Percentiles rank a stretch among this genome's conserved stretches.
Conservation (phyloP, 2,888 invertebrate species). For the Itoplectis maculator region DNA sequence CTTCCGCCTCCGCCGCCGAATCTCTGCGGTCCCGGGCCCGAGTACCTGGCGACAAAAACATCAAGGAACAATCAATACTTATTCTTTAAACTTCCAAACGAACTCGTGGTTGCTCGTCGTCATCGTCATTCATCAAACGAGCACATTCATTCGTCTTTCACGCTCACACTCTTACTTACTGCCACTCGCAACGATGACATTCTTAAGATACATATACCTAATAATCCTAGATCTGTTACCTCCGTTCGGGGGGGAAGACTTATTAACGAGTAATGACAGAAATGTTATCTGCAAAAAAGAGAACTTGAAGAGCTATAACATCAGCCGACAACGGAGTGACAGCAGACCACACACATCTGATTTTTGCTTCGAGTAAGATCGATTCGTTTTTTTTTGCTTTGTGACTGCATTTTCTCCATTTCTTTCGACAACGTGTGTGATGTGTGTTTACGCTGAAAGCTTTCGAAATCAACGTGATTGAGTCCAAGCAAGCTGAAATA, state of each 20-base stretch:
- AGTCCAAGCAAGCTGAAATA: conserved; percentile 51
- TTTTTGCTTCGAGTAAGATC: conserved; percentile 3
- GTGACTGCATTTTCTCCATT: neutral
- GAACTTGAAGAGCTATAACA: conserved; percentile 31
- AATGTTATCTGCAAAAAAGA: conserved; percentile 56
- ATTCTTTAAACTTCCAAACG: conserved; percentile 39
- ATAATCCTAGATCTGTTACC: conserved; percentile 53
- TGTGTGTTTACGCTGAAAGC: conserved; percentile 41
- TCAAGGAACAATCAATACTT: conserved; percentile 55
- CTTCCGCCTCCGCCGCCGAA: conserved; percentile 70
- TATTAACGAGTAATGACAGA: conserved; percentile 59
- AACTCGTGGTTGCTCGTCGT: conserved; percentile 36
- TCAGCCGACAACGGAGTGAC: conserved; percentile 30
- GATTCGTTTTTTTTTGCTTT: neutral
- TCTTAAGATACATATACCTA: conserved; percentile 46
- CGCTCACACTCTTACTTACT: conserved; percentile 52
- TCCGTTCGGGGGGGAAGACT: conserved; percentile 50
- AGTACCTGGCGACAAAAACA: conserved; percentile 78
- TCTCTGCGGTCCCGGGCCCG: conserved; percentile 77
- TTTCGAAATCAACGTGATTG: conserved; percentile 29
- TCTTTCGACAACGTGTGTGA: conserved; percentile 18
- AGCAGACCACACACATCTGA: conserved; percentile 39
- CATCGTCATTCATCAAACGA: conserved; percentile 16
- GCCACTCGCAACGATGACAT: conserved; percentile 37
- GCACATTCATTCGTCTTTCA: conserved; percentile 45